Percentiles rank a stretch among this genome's conserved stretches.
These are phyloP conservation scores for Emys orbicularis DNA, from an alignment of 2,797 vertebrate species.

Conservation along the genomic window DNA sequence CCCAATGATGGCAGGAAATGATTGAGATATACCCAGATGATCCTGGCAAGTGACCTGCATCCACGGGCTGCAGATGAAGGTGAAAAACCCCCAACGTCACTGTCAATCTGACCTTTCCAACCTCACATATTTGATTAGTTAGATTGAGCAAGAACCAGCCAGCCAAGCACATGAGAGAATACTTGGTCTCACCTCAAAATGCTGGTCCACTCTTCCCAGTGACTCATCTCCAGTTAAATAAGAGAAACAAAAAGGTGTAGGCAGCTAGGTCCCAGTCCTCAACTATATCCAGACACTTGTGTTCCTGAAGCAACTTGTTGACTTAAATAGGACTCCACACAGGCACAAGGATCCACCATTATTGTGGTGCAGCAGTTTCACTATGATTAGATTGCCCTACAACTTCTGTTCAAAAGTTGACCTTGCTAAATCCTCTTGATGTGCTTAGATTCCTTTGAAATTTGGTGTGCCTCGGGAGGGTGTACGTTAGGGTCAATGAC, in stretches of 20 bases:
- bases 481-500: not conserved
- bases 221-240: not conserved
- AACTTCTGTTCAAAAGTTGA: not conserved
- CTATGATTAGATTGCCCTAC: not conserved
- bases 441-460: not conserved
- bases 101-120: not conserved
- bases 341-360: rapidly evolving
- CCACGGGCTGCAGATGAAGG: not conserved
- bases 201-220: not conserved
- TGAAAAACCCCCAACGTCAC: not conserved
- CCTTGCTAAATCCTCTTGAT: not conserved
- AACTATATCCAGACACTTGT: not conserved
- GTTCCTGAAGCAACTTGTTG: not conserved
- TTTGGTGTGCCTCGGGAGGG: not conserved
- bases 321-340: not conserved
- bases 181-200: not conserved
- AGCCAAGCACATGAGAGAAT: not conserved
- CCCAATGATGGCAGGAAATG: not conserved
- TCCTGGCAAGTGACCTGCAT: not conserved
- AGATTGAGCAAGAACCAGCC: not conserved
- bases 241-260: not conserved
- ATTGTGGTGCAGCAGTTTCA: not conserved
- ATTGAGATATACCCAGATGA: not conserved
- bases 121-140: not conserved
- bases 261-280: not conserved